These are phyloP conservation scores for Chromobotia macracanthus DNA, from an alignment of 2,797 vertebrate species.

Conservation along the genomic window DNA sequence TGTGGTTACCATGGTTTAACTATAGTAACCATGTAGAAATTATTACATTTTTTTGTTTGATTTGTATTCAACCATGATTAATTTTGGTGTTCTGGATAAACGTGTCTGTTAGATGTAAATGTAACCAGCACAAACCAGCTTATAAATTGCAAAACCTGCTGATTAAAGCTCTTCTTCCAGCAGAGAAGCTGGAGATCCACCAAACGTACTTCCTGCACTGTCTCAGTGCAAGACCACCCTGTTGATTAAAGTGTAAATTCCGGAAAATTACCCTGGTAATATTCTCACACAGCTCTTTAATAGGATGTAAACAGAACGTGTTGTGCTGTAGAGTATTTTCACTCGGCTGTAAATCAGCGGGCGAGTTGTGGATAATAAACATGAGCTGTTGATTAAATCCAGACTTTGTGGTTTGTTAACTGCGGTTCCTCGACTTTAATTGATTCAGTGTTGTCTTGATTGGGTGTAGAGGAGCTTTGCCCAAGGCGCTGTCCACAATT, in stretches of 20 bases:
- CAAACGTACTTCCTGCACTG: neutral
- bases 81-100: neutral
- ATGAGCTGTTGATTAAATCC: slow-evolving; percentile 38
- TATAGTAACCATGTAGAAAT: too few species aligned
- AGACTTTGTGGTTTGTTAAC: slow-evolving; percentile 48
- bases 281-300: slow-evolving; percentile 42
- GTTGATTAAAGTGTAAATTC: slow-evolving; percentile 31
- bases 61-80: too few species aligned
- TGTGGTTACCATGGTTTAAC: too few species aligned
- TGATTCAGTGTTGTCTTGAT: slow-evolving; percentile 51
- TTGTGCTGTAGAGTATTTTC: slow-evolving; percentile 41
- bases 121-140: neutral
- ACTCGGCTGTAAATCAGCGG: slow-evolving; percentile 39
- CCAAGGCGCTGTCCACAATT: too few species aligned
- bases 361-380: slow-evolving; percentile 49
- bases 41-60: too few species aligned
- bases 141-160: too few species aligned
- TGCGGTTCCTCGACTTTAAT: slow-evolving; percentile 49
- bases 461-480: slow-evolving; percentile 10
- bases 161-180: neutral
- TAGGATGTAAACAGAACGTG: slow-evolving; percentile 43
- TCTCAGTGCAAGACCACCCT: slow-evolving; percentile 24
- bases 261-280: slow-evolving; percentile 36
- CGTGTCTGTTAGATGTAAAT: neutral
- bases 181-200: neutral